Evolutionary conservation across 2,888 invertebrate genomes (phyloP), one percentile per base, ranked within the genome.

Genomic region (Dimorphilus gyrociliatus): DNA sequence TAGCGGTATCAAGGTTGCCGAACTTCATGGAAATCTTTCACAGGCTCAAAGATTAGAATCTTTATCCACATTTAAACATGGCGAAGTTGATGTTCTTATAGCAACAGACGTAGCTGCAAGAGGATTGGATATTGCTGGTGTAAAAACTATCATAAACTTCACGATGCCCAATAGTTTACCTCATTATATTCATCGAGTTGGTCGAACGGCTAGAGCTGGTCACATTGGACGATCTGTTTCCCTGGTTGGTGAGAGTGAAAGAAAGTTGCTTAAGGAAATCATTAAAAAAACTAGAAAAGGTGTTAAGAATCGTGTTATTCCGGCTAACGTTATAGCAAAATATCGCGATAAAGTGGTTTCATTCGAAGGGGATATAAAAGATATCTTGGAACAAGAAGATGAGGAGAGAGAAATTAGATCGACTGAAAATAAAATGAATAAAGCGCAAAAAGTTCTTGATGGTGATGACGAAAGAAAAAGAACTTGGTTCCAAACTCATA

Each of bases 101-200:
- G 86, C 86, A 0, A 90, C 90, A 0, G 90, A 90, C 64, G 77
- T 90, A 23, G 88, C 88, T 1, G 84, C 88, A 4, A 69, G 88
- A 52, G 90, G 97, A 50, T 68, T 94, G 26, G 94, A 94, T 65
- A 94, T 94, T 45, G 76, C 80, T n/a, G 88, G 86, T 6, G 88
- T 94, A 0, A 81, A 84, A 65, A 92, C 92, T 10, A 92, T 71
- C 4, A 75, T 97, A 25, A 97, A 97, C 66, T 92, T 86, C 64
- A 78, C 84, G 0, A 76, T 94, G 76, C 94, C 94, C 0, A 78
- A 81, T 25, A 81, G 85, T 0, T 61, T 90, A 14, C 85, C 92
- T 52, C 90, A 92, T 60, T 97, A 97, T 51, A 86, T 97, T 47
- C 97, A 97, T 64, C 72, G 76, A 62, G 85, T 94, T 6, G 94